Conservation (phyloP, 2,888 invertebrate genomes). For the Drosophila borborema region DNA sequence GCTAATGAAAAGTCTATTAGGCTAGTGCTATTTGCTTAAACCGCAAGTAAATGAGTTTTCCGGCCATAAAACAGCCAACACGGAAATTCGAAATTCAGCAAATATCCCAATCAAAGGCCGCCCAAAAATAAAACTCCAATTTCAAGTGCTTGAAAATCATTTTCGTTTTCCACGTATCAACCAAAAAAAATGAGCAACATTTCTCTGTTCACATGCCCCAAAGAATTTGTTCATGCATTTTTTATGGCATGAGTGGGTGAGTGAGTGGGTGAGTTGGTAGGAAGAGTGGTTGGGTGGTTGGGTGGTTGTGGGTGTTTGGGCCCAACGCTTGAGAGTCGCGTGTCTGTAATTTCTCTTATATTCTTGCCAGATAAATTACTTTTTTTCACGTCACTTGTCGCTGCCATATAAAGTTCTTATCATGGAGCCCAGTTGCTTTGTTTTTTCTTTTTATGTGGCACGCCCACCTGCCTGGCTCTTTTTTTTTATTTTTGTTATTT, state of each 20-base stretch:
- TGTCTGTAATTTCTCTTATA: slow-evolving; percentile 42
- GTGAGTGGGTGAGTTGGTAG: neutral
- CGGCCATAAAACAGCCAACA: slow-evolving; percentile 49
- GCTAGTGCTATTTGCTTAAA: slow-evolving; percentile 34
- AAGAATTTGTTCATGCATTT: slow-evolving; percentile 69
- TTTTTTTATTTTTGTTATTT: neutral
- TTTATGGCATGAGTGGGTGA: slow-evolving; percentile 51
- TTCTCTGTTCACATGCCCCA: slow-evolving; percentile 38
- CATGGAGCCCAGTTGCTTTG: slow-evolving; percentile 25
- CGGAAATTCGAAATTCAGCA: slow-evolving; percentile 35
- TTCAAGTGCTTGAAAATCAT: slow-evolving; percentile 10
- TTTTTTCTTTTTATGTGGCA: slow-evolving; percentile 27
- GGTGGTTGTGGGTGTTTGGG: slow-evolving; percentile 4
- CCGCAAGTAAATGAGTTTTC: slow-evolving; percentile 58
- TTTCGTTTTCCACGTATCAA: slow-evolving; percentile 31
- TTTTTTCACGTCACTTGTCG: slow-evolving; percentile 69
- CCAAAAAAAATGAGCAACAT: slow-evolving; percentile 52
- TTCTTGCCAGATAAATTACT: slow-evolving; percentile 62
- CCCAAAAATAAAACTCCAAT: slow-evolving; percentile 12
- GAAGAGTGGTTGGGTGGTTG: slow-evolving; percentile 11
- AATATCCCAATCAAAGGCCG: slow-evolving; percentile 25
- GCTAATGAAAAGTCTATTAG: slow-evolving; percentile 42
- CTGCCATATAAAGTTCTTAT: slow-evolving; percentile 51
- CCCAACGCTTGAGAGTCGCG: slow-evolving; percentile 49
- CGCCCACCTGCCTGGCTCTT: slow-evolving; percentile 7